A percentile compares a stretch with the other conserved stretches of the same genome.
phyloP scores from a whole-genome alignment of 2,797 vertebrate species.

The Coluber constrictor region DNA sequence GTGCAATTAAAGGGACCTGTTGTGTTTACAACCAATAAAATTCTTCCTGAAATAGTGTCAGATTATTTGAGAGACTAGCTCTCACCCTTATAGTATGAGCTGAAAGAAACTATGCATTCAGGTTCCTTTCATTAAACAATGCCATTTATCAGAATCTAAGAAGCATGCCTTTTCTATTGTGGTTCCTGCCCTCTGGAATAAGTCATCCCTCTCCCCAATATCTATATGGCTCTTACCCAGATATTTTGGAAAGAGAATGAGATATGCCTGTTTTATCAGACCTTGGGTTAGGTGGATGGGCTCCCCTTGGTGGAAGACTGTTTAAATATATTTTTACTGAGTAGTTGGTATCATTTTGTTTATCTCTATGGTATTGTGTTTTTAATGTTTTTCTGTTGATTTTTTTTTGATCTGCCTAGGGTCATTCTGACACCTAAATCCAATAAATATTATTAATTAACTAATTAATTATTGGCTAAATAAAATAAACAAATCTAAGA shows the following conservation, averaged over 20 bases:
- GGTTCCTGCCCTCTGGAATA: background rate
- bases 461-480: background rate
- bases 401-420: background rate
- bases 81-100: background rate
- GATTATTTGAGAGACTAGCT: background rate
- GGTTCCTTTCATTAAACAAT: background rate
- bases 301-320: rapidly evolving
- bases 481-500: background rate
- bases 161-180: background rate
- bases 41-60: background rate
- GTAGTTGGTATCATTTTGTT: background rate
- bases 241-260: background rate
- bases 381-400: background rate
- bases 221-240: background rate
- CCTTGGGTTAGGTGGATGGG: background rate
- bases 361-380: background rate
- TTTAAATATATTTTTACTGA: background rate
- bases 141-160: background rate
- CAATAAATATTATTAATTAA: background rate
- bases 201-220: background rate
- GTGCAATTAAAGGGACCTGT: background rate
- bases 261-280: background rate
- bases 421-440: background rate
- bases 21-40: background rate
- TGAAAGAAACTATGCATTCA: background rate